Evolutionary conservation across 2,113 vertebrate genomes (phyloP).

Genomic region (Falco punctatus): DNA sequence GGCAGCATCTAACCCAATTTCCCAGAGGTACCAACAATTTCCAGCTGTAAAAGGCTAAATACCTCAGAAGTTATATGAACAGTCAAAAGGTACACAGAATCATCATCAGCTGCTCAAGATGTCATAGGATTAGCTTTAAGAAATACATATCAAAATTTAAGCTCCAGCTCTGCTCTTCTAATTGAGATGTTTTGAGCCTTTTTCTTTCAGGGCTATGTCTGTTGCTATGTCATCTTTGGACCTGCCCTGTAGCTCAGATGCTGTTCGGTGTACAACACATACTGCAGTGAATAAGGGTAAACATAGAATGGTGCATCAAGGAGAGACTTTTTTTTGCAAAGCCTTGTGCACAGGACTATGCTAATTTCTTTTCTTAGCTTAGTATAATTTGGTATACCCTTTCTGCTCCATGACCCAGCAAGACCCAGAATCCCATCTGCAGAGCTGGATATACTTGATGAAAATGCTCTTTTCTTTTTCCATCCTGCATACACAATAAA

Average conservation of each 20-base stretch:
- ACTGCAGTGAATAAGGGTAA: not conserved
- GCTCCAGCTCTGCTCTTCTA: not conserved
- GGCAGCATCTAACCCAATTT: not conserved
- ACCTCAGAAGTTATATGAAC: not conserved
- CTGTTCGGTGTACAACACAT: not conserved
- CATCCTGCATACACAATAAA: not conserved
- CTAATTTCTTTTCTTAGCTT: not conserved
- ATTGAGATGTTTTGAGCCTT: not conserved
- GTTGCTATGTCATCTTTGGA: not conserved
- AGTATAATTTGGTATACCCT: not conserved
- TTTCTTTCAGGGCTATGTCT: not conserved
- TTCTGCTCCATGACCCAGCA: not conserved
- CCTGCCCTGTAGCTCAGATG: not conserved
- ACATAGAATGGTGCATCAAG: accelerated
- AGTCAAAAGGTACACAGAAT: not conserved
- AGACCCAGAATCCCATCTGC: not conserved
- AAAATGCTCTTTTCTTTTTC: not conserved
- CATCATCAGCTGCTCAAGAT: not conserved
- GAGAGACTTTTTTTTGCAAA: not conserved
- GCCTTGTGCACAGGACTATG: accelerated
- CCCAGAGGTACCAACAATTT: not conserved
- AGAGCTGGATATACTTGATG: not conserved
- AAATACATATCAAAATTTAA: not conserved
- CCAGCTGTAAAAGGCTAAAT: not conserved
- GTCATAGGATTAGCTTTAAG: not conserved